Conservation (phyloP, 2,888 invertebrate genomes). For the Coleophora flavipennella region DNA sequence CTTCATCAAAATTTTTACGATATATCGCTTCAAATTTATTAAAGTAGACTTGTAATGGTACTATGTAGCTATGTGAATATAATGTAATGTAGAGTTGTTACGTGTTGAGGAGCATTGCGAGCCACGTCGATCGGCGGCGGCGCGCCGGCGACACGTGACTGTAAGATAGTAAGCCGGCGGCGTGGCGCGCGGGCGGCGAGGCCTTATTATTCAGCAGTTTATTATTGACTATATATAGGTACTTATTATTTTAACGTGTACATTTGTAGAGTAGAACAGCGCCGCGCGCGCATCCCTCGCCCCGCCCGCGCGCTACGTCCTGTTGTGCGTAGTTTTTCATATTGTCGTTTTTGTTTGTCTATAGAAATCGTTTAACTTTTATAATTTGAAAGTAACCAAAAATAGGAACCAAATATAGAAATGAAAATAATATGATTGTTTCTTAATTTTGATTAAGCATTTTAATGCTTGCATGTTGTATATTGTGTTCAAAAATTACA, state of each 20-base stretch:
- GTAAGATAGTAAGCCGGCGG: slow-evolving; percentile 9
- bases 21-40: slow-evolving; percentile 60
- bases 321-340: slow-evolving; percentile 64
- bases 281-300: slow-evolving; percentile 29
- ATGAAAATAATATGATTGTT: slow-evolving; percentile 55
- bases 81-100: slow-evolving; percentile 26
- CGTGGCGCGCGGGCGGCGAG: slow-evolving; percentile 14
- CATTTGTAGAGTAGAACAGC: slow-evolving; percentile 24
- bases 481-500: slow-evolving; percentile 72
- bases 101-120: slow-evolving; percentile 6
- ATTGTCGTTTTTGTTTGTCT: slow-evolving; percentile 69
- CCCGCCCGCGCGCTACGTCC: slow-evolving; percentile 42
- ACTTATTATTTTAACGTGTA: slow-evolving; percentile 2
- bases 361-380: slow-evolving; percentile 61
- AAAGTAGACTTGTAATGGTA: slow-evolving; percentile 57
- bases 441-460: slow-evolving; percentile 69
- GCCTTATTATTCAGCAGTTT: slow-evolving; percentile 9
- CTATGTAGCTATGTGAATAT: slow-evolving; percentile 58
- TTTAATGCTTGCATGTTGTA: slow-evolving; percentile 72
- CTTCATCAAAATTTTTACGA: slow-evolving; percentile 51
- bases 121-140: slow-evolving; percentile 15
- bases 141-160: slow-evolving; percentile 7
- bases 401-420: slow-evolving; percentile 72
- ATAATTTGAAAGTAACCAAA: slow-evolving; percentile 69
- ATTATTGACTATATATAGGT: too few relatives aligned